Base-by-base conservation (phyloP, 2,888 invertebrate genomes). In the Mythimna ferrago region DNA sequence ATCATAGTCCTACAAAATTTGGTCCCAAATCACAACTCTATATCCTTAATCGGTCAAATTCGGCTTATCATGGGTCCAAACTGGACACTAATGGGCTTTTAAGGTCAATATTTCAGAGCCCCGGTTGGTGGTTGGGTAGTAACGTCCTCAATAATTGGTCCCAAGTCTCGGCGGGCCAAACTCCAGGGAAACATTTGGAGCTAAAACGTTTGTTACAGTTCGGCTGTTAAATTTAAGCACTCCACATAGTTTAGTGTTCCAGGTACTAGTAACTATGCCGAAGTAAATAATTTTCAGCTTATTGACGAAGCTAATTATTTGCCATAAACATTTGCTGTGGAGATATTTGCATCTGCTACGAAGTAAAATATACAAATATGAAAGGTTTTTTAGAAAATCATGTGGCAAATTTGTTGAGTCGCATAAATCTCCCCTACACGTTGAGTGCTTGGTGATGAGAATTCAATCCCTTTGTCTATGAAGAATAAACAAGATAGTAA, bases 91-190 rank as follows among this genome's bases (percentile, higher is more conserved):
- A 95, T 95, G 93, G 93, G 88, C 91, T 92, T 93, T 92, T 89
- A 91, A 91, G 93, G 93, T 93, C 93, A 93, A 94, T 95, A 95
- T 93, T 94, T 95, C 92, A 95, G 92, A 76, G 79, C 66, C 76
- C 78, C 78, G 70, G 77, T 68, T 81, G 66, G 84, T 72, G 86
- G 84, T 79, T 78, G 73, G 82, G 76, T 77, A 71, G 81, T 79
- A 76, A 92, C 89, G 88, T 87, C 85, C 84, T 86, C 86, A 86
- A 92, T 94, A 93, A 94, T 94, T 92, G 94, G 90, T 91, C 93
- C 91, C 92, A 88, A 89, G 85, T 86, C 87, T 88, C 87, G 75
- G 85, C 81, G 77, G 75, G 58, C 62, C 62, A 86, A 89, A 88
- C 90, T 87, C 85, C 71, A 80, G 84, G 84, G 87, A 81, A 84